Percentiles rank a stretch among this genome's conserved stretches.
phyloP scores from a whole-genome alignment of 2,113 vertebrate genomes.

The Nycticorax nycticorax region DNA sequence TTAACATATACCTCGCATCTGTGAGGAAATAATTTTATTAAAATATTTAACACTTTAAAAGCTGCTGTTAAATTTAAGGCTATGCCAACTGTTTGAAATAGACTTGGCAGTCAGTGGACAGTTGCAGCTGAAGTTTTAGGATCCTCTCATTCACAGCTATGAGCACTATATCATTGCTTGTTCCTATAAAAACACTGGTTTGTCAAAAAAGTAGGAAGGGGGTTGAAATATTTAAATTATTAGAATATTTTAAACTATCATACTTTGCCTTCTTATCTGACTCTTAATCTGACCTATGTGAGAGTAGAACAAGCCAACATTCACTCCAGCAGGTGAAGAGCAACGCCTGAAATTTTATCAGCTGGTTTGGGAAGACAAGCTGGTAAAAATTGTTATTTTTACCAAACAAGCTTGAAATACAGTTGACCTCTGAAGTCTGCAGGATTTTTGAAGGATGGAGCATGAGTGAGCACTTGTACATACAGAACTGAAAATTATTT shows the following conservation, averaged over 20 bases:
- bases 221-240: not conserved
- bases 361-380: not conserved
- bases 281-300: not conserved
- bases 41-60: not conserved
- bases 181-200: not conserved
- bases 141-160: not conserved
- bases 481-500: not conserved
- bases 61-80: not conserved
- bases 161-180: not conserved
- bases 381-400: not conserved
- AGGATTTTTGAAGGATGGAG: not conserved
- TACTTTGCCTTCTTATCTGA: not conserved
- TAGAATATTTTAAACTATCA: not conserved
- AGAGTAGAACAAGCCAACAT: not conserved
- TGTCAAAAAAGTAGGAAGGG: not conserved
- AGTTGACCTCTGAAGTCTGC: not conserved
- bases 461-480: not conserved
- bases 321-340: not conserved
- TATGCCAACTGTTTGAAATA: not conserved
- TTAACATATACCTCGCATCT: not conserved
- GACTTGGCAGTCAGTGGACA: not conserved
- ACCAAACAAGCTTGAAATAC: not conserved
- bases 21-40: not conserved
- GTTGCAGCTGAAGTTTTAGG: not conserved
- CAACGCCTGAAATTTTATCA: not conserved